Percentiles rank a stretch among this genome's conserved stretches.
These are phyloP conservation scores for Molanna angustata DNA, from an alignment of 2,888 invertebrate species.

Conservation along the genomic window DNA sequence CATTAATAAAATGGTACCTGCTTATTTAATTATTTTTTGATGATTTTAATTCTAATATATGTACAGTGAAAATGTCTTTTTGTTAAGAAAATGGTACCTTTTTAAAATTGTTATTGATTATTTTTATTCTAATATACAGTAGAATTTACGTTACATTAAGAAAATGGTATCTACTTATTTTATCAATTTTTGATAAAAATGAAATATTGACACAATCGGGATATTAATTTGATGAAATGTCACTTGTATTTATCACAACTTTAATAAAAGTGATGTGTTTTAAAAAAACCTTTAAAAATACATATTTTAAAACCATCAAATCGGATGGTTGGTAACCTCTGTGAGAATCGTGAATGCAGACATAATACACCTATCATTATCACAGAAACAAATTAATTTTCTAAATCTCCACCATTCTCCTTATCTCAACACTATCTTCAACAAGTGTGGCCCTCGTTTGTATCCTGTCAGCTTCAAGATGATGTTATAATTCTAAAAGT, in stretches of 20 bases:
- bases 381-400: slow-evolving; percentile 31
- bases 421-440: slow-evolving; percentile 31
- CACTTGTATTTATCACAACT: no score
- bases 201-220: neutral
- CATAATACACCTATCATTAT: slow-evolving; percentile 30
- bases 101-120: no score
- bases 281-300: neutral
- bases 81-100: no score
- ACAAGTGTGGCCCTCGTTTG: slow-evolving; percentile 21
- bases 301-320: neutral
- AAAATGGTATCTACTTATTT: neutral
- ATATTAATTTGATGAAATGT: no score
- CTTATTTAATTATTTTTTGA: no score
- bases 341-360: slow-evolving; percentile 8
- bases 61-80: no score
- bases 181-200: neutral
- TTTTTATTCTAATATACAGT: no score
- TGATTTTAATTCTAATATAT: no score
- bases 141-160: no score
- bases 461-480: slow-evolving; percentile 3
- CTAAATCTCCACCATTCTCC: slow-evolving; percentile 20
- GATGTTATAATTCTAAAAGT: no score
- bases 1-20: no score
- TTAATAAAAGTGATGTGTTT: neutral
- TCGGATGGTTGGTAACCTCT: slow-evolving; percentile 1